A percentile compares a stretch with the other conserved stretches of the same genome.
Conservation (phyloP, 37 sponge, comb jelly and placozoan species). For the Hormiphora californensis region DNA sequence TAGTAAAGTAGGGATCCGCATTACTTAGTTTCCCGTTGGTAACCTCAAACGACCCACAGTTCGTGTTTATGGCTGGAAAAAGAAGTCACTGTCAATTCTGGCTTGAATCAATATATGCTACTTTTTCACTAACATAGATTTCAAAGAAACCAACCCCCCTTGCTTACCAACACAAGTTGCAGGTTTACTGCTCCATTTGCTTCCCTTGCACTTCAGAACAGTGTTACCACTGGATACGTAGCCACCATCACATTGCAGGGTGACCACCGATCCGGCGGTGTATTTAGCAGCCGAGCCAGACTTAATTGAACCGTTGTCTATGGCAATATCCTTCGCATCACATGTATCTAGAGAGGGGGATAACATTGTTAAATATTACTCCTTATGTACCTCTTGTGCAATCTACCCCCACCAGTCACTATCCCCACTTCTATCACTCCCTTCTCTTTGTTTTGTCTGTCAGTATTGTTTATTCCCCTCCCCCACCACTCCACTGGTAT, state of each 20-base stretch:
- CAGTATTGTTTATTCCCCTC: too few species aligned
- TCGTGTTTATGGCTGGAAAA: background rate
- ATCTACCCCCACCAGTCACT: too few species aligned
- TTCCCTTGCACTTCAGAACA: background rate
- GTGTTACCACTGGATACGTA: background rate
- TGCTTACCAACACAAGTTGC: background rate
- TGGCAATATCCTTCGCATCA: background rate
- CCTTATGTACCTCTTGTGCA: too few species aligned
- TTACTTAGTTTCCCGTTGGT: background rate
- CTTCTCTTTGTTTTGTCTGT: too few species aligned
- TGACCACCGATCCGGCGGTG: background rate
- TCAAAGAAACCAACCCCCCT: background rate
- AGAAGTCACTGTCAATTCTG: background rate
- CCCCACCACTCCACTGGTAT: too few species aligned
- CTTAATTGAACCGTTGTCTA: background rate
- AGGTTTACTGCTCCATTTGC: background rate
- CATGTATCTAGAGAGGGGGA: background rate
- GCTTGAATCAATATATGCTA: background rate
- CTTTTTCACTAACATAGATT: background rate
- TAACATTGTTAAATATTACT: too few species aligned
- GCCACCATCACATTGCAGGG: background rate
- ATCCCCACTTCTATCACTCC: too few species aligned
- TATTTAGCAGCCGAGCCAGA: background rate
- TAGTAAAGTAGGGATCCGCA: background rate
- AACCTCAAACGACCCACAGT: background rate